Evolutionary conservation across 1,140 invertebrate species (phyloP).

Genomic region (Rhynchophorus ferrugineus): DNA sequence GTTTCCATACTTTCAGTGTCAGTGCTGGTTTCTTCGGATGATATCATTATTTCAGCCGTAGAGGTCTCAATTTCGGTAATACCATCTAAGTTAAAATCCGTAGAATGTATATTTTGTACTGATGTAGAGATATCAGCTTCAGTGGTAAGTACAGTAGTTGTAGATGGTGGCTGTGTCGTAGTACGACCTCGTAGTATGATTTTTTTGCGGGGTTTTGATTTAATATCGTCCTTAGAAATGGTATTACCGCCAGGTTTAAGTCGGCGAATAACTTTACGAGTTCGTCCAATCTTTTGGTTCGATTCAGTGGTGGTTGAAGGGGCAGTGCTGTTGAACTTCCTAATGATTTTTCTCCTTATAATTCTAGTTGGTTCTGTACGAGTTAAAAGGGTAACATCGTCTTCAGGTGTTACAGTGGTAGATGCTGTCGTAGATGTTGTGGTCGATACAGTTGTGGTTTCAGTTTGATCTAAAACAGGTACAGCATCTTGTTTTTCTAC

Average conservation of each 20-base stretch:
- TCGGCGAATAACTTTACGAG: not conserved
- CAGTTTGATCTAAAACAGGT: not conserved
- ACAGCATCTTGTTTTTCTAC: conserved; percentile 10
- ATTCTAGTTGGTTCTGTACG: conserved; percentile 30
- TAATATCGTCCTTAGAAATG: too few species aligned
- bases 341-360: conserved; percentile 45
- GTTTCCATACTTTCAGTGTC: too few species aligned
- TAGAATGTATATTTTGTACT: too few species aligned
- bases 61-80: too few species aligned
- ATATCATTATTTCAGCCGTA: too few species aligned
- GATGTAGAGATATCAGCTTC: too few species aligned
- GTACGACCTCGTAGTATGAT: too few species aligned
- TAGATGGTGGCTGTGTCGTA: too few species aligned
- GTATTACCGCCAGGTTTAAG: not conserved
- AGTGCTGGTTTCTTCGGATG: too few species aligned
- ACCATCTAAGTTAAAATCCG: too few species aligned
- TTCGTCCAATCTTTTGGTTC: not conserved
- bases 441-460: conserved; percentile 6
- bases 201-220: too few species aligned
- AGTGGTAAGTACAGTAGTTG: too few species aligned
- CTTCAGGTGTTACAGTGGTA: not conserved
- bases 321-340: conserved; percentile 42
- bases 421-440: not conserved
- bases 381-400: not conserved
- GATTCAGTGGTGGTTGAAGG: conserved; percentile 13